Conservation (phyloP, 2,888 invertebrate species). For the Xanthostigma xanthostigma region DNA sequence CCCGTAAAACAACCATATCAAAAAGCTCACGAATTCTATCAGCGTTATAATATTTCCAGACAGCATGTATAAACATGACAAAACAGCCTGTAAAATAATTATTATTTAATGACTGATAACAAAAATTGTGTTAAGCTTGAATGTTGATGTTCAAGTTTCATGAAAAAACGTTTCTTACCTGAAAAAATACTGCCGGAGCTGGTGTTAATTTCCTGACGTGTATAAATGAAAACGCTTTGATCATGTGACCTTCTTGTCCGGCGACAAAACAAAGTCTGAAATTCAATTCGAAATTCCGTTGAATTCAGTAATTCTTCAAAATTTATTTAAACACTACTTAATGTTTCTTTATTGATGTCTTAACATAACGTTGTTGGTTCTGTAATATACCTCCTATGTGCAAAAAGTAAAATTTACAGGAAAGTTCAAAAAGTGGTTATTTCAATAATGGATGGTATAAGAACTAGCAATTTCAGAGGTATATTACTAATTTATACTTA, state of each 20-base stretch:
- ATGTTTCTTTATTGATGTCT: too few species aligned
- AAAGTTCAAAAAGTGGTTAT: too few species aligned
- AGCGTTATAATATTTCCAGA: slow-evolving; percentile 59
- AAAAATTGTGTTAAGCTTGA: not conserved
- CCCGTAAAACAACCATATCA: slow-evolving; percentile 80
- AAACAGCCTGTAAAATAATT: slow-evolving; percentile 37
- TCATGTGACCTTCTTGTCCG: slow-evolving; percentile 65
- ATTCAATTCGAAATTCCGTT: slow-evolving; percentile 6
- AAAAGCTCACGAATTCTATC: slow-evolving; percentile 75
- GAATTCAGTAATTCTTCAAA: too few species aligned
- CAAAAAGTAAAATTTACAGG: too few species aligned
- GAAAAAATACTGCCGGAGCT: slow-evolving; percentile 66
- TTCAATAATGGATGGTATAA: too few species aligned
- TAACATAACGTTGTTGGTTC: too few species aligned
- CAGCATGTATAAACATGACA: slow-evolving; percentile 55
- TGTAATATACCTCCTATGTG: too few species aligned
- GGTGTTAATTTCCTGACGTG: slow-evolving; percentile 61
- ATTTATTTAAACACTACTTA: too few species aligned
- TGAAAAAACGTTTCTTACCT: slow-evolving; percentile 32
- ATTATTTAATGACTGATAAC: not conserved
- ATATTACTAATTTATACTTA: too few species aligned
- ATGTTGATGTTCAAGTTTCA: not conserved
- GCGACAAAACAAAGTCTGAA: slow-evolving; percentile 65
- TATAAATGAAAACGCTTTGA: slow-evolving; percentile 64
- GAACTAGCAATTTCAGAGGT: too few species aligned